A percentile compares a stretch with the other conserved stretches of the same genome.
phyloP scores from a whole-genome alignment of 2,888 invertebrate species.

The Nomada ferruginata region DNA sequence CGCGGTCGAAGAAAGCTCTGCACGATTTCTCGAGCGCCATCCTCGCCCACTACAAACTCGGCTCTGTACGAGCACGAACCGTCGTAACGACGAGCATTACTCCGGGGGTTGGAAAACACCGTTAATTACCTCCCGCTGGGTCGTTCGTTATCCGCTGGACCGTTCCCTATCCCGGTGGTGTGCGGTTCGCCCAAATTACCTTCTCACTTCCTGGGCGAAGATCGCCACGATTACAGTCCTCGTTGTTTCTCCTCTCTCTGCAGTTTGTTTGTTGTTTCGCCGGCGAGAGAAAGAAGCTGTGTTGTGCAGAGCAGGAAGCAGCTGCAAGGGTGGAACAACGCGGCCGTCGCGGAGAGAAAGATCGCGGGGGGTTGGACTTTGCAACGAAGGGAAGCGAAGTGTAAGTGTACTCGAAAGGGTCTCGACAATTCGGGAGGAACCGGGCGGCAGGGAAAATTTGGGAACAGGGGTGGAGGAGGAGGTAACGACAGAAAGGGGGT shows the following conservation, averaged over 20 bases:
- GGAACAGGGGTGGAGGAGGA: conserved; percentile 12
- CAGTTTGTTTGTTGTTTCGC: conserved; percentile 78
- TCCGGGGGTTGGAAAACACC: conserved; percentile 80
- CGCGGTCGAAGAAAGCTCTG: conserved; percentile 48
- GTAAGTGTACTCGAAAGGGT: conserved; percentile 51
- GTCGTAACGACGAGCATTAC: conserved; percentile 83
- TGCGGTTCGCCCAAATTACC: conserved; percentile 81
- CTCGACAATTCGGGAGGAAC: conserved; percentile 54
- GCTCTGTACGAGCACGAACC: conserved; percentile 73
- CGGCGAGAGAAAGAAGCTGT: background rate
- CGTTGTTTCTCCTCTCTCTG: conserved; percentile 56
- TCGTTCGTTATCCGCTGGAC: conserved; percentile 80
- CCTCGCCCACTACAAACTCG: conserved; percentile 29
- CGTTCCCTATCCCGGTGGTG: conserved; percentile 66
- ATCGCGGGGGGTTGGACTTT: conserved; percentile 49
- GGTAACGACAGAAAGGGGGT: conserved; percentile 46
- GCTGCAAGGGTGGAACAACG: conserved; percentile 4
- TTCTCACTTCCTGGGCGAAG: conserved; percentile 78
- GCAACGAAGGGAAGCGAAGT: conserved; percentile 59
- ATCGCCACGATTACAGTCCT: conserved; percentile 71
- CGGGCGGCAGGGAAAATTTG: conserved; percentile 29
- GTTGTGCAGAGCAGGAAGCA: background rate
- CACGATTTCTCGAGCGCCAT: conserved; percentile 48
- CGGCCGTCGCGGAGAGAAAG: conserved; percentile 23
- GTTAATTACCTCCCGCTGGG: conserved; percentile 81